Percentiles rank a stretch among this genome's conserved stretches.
phyloP scores from a whole-genome alignment of 2,113 vertebrate genomes.

The Crotalus viridis region DNA sequence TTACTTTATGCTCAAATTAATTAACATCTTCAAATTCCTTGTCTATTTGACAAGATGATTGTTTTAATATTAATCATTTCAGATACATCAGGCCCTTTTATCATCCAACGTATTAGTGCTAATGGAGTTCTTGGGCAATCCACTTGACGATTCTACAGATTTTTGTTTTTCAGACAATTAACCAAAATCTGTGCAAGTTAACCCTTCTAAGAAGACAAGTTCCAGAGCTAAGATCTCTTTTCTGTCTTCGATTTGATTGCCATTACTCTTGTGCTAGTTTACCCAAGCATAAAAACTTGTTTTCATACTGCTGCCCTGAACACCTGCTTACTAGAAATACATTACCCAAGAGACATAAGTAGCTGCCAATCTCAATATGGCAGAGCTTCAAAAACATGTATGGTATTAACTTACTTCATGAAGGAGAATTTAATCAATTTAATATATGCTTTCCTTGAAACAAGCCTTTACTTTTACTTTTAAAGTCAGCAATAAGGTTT shows the following conservation, averaged over 20 bases:
- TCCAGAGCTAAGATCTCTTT: not conserved
- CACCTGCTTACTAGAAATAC: slow-evolving; percentile 9
- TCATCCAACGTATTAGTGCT: not conserved
- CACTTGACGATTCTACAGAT: not conserved
- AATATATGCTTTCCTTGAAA: not conserved
- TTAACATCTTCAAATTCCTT: not conserved
- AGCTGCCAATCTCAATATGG: slow-evolving; percentile 31
- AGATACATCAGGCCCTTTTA: not conserved
- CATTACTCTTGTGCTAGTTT: not conserved
- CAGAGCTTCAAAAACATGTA: slow-evolving; percentile 30
- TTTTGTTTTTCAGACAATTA: not conserved
- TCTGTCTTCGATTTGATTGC: not conserved
- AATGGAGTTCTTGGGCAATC: rapidly evolving
- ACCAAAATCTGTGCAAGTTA: not conserved
- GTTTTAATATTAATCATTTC: slow-evolving; percentile 7
- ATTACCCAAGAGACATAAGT: slow-evolving; percentile 26
- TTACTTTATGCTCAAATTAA: not conserved
- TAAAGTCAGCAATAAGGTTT: not conserved
- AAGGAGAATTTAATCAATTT: slow-evolving; percentile 15
- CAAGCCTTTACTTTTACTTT: slow-evolving; percentile 25
- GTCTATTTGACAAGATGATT: not conserved
- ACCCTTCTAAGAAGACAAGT: not conserved
- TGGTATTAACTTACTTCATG: not conserved
- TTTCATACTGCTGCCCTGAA: not conserved
- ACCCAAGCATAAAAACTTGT: not conserved